Base-by-base conservation (phyloP, 2,888 invertebrate species). In the Pheosia gnoma region DNA sequence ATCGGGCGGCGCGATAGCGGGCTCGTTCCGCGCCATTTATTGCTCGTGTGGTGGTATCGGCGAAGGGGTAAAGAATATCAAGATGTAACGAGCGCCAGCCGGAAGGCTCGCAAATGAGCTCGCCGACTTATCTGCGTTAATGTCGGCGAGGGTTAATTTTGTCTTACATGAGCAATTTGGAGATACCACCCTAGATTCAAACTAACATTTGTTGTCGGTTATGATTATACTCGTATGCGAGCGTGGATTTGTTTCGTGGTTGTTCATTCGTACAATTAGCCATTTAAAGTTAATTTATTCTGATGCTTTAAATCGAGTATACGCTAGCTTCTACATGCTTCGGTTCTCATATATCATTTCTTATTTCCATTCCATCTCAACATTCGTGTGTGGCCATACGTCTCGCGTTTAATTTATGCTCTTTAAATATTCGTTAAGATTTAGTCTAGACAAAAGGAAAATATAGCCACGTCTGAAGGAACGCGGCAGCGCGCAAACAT, bases 81-180 rank as follows among this genome's bases (percentile, higher is more conserved):
- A 93, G 93, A 93, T 93, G 90, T 90, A 92, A 90, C 91, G 90
- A 90, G 88, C 90, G 75, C 84, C 88, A 87, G 91, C 91, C 93
- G 92, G 92, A 92, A 93, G 93, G 92, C 91, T 88, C 91, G 92
- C 93, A 93, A 93, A 93, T 93, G 93, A 93, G 93, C 93, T 91
- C 90, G 85, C 87, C 89, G 91, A 93, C 90, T 93, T 93, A 93
- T 93, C 93, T 92, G 86, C 83, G 85, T 89, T 93, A 92, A 92
- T 93, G 92, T 89, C 90, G 90, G 90, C 85, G 89, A 90, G 93
- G 93, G 93, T 93, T 93, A 93, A 93, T 93, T 92, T 90, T 82
- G 91, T 87, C 92, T 92, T 90, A 92, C 92, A 91, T 90, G 91
- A 90, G 91, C 92, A 90, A 92, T 92, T 91, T 88, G 85, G 85